A percentile compares a stretch with the other conserved stretches of the same genome.
phyloP scores from a whole-genome alignment of 2,113 vertebrate species.

The Ctenomys sociabilis region DNA sequence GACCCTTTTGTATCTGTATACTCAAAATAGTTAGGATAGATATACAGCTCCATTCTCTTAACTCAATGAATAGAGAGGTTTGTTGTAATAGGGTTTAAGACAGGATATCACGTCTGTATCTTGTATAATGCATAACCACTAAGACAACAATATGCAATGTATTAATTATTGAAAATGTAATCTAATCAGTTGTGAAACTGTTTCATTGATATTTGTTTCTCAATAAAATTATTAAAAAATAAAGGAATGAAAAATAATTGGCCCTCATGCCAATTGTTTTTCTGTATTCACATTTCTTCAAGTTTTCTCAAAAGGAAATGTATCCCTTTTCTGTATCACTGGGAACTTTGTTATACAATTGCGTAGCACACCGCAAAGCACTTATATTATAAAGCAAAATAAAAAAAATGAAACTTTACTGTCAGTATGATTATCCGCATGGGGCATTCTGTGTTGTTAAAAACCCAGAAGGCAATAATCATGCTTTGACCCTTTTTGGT shows the following conservation, averaged over 20 bases:
- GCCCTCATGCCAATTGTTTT: constrained; percentile 33
- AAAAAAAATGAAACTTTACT: background rate
- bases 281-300: constrained; percentile 43
- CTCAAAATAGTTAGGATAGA: no score
- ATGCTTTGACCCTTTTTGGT: background rate
- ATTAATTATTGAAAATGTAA: no score
- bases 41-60: no score
- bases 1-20: no score
- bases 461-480: background rate
- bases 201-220: no score
- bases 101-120: no score
- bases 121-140: no score
- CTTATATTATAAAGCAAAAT: background rate
- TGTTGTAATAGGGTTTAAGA: no score
- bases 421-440: background rate
- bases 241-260: constrained; percentile 65
- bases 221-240: no score
- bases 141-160: no score
- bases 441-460: background rate
- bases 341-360: background rate
- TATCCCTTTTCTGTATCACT: background rate
- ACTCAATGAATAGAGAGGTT: no score
- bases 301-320: background rate
- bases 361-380: background rate
- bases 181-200: no score